Evolutionary conservation across 2,888 invertebrate species (phyloP).

Genomic region (Caenorhabditis plicata): DNA sequence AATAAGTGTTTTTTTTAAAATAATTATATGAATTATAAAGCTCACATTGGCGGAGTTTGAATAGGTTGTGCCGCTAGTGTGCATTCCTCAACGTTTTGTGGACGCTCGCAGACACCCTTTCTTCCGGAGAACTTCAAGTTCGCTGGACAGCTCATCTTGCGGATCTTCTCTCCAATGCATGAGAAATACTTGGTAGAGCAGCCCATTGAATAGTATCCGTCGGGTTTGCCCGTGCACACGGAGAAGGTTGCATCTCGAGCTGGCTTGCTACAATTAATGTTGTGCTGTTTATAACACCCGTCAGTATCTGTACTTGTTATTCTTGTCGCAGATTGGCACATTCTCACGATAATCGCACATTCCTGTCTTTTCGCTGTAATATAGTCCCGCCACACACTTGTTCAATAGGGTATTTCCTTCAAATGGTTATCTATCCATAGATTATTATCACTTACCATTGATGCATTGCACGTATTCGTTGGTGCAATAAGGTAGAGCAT

Average conservation of each 20-base stretch:
- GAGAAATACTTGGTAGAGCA: slow-evolving; percentile 43
- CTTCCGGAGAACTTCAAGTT: slow-evolving; percentile 27
- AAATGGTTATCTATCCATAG: neutral
- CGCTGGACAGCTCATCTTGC: slow-evolving; percentile 27
- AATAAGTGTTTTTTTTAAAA: neutral
- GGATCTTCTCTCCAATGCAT: slow-evolving; percentile 32
- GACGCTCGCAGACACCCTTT: slow-evolving; percentile 19
- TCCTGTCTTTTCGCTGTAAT: slow-evolving; percentile 38
- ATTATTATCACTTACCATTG: slow-evolving; percentile 7
- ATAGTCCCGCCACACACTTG: slow-evolving; percentile 30
- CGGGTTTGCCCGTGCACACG: slow-evolving; percentile 39
- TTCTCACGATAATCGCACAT: slow-evolving; percentile 40
- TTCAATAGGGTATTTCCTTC: slow-evolving; percentile 11
- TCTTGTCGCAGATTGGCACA: slow-evolving; percentile 25
- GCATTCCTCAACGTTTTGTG: slow-evolving; percentile 27
- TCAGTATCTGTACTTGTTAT: too few species aligned
- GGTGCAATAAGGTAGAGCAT: slow-evolving; percentile 39
- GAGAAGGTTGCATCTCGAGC: slow-evolving; percentile 4
- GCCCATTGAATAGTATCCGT: slow-evolving; percentile 47
- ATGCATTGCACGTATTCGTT: slow-evolving; percentile 40
- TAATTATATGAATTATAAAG: neutral
- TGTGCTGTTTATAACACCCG: neutral
- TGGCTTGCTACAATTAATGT: neutral
- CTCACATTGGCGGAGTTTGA: slow-evolving; percentile 21
- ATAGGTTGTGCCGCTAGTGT: neutral